These are phyloP conservation scores for Ciconia maguari DNA, from an alignment of 2,113 vertebrate genomes.

Conservation along the genomic window DNA sequence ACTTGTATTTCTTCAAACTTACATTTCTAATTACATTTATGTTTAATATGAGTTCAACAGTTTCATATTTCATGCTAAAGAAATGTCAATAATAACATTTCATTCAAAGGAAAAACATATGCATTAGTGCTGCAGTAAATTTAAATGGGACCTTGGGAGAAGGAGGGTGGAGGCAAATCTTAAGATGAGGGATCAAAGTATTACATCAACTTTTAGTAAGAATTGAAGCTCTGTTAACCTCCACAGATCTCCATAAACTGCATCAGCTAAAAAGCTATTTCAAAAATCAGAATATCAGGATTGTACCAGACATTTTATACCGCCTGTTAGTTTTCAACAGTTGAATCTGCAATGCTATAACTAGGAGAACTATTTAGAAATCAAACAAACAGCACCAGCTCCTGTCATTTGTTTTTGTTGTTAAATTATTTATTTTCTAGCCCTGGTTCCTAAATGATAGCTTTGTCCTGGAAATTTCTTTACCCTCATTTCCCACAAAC, in stretches of 20 bases:
- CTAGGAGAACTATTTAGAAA: background rate
- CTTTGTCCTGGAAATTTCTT: background rate
- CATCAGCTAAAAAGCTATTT: background rate
- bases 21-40: background rate
- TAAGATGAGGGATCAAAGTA: background rate
- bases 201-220: background rate
- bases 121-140: background rate
- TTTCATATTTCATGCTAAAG: background rate
- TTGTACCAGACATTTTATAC: background rate
- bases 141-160: background rate
- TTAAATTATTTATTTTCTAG: background rate
- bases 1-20: background rate
- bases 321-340: background rate
- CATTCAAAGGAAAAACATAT: background rate
- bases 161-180: background rate
- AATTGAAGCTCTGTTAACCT: background rate
- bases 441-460: background rate
- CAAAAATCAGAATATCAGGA: background rate
- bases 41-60: background rate
- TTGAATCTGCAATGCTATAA: background rate
- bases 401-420: background rate
- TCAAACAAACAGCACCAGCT: background rate
- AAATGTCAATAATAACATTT: background rate
- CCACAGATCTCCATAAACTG: background rate
- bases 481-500: background rate